Evolutionary conservation across 1,140 invertebrate genomes (phyloP).

Genomic region (Zaprionus tsacasi): DNA sequence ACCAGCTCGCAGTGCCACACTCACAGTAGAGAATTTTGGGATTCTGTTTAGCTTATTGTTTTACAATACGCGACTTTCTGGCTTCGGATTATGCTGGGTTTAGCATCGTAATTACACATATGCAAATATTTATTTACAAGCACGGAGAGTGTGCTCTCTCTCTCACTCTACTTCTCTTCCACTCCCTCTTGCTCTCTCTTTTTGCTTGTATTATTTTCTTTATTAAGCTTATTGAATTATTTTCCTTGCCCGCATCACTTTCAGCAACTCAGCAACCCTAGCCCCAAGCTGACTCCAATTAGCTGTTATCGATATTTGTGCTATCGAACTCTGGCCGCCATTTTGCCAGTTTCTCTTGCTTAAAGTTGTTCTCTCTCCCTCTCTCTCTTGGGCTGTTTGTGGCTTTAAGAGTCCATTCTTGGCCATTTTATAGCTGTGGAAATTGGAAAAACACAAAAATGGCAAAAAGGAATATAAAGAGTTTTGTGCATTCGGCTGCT

Average conservation of each 20-base stretch:
- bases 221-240: neutral
- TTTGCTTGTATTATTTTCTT: neutral
- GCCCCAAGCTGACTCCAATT: neutral
- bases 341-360: neutral
- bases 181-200: neutral
- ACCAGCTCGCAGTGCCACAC: neutral
- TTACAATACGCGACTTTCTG: slow-evolving; percentile 52
- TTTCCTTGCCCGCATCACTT: neutral
- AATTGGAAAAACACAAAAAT: neutral
- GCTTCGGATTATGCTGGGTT: slow-evolving; percentile 57
- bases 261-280: neutral
- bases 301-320: neutral
- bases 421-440: neutral
- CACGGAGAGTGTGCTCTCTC: neutral
- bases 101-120: slow-evolving; percentile 62
- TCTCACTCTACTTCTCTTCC: neutral
- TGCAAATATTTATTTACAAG: slow-evolving; percentile 66
- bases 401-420: neutral
- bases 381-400: neutral
- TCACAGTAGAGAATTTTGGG: neutral
- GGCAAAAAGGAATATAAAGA: neutral
- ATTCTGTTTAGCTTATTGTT: slow-evolving; percentile 57
- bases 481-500: neutral
- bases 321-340: neutral
- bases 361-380: neutral